Conservation (phyloP, 2,888 invertebrate genomes). For the Leucozona laternaria region DNA sequence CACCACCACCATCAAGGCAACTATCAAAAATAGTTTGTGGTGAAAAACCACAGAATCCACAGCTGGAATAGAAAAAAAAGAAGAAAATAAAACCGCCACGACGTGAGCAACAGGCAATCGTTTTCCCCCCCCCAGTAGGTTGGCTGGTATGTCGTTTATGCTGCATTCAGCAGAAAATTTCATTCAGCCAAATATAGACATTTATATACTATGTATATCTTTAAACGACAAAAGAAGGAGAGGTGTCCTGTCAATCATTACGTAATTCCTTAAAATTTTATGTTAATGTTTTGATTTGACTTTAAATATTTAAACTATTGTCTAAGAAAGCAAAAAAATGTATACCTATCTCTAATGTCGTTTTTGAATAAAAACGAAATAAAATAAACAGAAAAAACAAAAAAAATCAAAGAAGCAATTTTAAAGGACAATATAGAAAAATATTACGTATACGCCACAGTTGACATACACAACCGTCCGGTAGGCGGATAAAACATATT, state of each 20-base stretch:
- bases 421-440: slow-evolving; percentile 46
- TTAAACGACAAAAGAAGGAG: slow-evolving; percentile 1
- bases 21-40: slow-evolving; percentile 55
- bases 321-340: background rate
- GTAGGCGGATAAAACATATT: slow-evolving; percentile 75
- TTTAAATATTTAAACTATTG: background rate
- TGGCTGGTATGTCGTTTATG: slow-evolving; percentile 21
- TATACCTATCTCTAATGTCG: too few relatives aligned
- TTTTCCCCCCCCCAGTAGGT: background rate
- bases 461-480: slow-evolving; percentile 47
- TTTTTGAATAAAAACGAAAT: slow-evolving; percentile 14
- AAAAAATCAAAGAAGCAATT: slow-evolving; percentile 53
- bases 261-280: slow-evolving; percentile 27
- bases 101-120: slow-evolving; percentile 66
- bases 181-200: slow-evolving; percentile 57
- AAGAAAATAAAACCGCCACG: slow-evolving; percentile 20
- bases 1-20: background rate
- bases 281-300: background rate
- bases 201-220: background rate
- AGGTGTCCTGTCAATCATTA: slow-evolving; percentile 24
- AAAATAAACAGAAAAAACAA: background rate
- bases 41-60: slow-evolving; percentile 60
- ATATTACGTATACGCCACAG: slow-evolving; percentile 71
- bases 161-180: slow-evolving; percentile 66
- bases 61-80: slow-evolving; percentile 14